Base-by-base conservation (phyloP, 2,113 vertebrate species). In the Rutilus rutilus region DNA sequence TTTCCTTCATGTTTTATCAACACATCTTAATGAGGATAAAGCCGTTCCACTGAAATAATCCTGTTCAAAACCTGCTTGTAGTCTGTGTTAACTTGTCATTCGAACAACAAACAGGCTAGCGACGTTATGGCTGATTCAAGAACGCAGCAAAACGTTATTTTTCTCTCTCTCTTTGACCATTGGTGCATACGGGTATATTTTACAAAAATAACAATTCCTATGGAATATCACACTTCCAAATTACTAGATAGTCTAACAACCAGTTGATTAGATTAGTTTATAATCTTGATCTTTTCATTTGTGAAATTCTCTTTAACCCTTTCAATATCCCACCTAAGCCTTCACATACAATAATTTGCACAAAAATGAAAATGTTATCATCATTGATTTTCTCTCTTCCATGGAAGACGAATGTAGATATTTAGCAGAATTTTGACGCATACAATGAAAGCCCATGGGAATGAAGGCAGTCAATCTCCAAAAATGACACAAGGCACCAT, bases 21-120 rank as follows among this genome's bases (percentile, higher is more conserved):
- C 52, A 52, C 19, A 57, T 77, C 47, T 78, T 57, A 78, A 79
- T 60, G 33, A 79, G 19, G 5, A 60, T 30, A 81, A 65, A 30
- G 14, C 17, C 7, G 42, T 50, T 64, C 14, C 17, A 30, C 60
- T 2, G 15, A 47, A 27, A 21, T 47, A 81, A 81, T 64, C 12
- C 78, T 47, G 6, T 25, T 45, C 21, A 27, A 45, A 27, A 65
- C 14, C 39, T 30, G 36, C 5, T 65, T 30, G 1, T 19, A 27
- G n/a, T 4, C 33, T 33, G 33, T 33, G 33, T 4, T 33, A 33
- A 33, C 33, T 33, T 33, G 33, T 33, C 30, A 4, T 4, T 33
- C 3, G 33, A 33, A 33, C 33, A 33, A 33, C 33, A 33, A 33
- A 33, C 33, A 4, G 33, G 4, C 33, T 33, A 4, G 33, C 4